A percentile compares a stretch with the other conserved stretches of the same genome.
Conservation (phyloP, 2,113 vertebrate genomes). For the Hypomesus transpacificus region DNA sequence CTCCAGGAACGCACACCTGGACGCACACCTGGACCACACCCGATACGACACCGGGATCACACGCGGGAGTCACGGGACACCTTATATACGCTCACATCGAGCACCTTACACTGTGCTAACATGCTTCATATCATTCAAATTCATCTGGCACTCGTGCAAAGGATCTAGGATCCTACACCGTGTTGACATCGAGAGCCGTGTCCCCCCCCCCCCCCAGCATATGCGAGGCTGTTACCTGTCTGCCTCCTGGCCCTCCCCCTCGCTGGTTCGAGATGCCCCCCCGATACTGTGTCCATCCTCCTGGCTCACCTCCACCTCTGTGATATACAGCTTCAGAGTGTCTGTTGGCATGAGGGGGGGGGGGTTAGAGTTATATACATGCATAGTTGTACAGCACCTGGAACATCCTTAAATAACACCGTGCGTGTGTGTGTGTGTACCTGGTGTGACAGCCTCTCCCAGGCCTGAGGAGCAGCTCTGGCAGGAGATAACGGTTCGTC, state of each 20-base stretch:
- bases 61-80: too few relatives aligned
- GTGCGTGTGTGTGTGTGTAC: conserved; percentile 58
- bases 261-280: conserved; percentile 51
- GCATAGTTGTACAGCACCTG: neutral
- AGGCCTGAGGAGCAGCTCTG: conserved; percentile 81
- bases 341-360: conserved; percentile 65
- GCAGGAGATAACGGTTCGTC: conserved; percentile 76
- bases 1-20: conserved; percentile 67
- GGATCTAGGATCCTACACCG: too few relatives aligned
- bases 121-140: neutral
- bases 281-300: conserved; percentile 48
- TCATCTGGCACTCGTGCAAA: too few relatives aligned
- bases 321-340: conserved; percentile 84
- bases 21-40: too few relatives aligned
- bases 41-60: too few relatives aligned
- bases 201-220: too few relatives aligned
- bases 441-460: conserved; percentile 83
- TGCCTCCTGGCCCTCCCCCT: too few relatives aligned
- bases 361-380: neutral
- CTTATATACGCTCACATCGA: too few relatives aligned
- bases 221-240: conserved; percentile 43
- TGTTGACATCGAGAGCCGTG: too few relatives aligned
- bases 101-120: too few relatives aligned
- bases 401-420: neutral
- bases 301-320: conserved; percentile 79